Conservation (phyloP, 64 coral and sea anemone species). For the Montipora foliosa region DNA sequence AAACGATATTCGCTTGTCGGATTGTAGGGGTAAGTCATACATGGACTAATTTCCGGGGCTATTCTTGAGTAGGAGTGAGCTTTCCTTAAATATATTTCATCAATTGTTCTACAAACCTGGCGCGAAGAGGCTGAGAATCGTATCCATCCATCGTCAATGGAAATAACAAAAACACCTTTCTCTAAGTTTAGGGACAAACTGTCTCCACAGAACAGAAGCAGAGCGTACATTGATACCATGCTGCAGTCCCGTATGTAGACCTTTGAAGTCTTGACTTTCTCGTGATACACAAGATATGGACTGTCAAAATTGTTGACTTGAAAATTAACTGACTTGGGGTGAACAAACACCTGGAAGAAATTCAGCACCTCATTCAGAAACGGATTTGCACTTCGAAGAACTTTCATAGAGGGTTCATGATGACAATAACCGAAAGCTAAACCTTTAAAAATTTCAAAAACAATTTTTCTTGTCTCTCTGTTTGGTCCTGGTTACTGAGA, state of each 20-base stretch:
- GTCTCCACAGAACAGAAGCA: slow-evolving; percentile 91
- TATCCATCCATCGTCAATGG: slow-evolving; percentile 95
- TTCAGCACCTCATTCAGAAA: not conserved
- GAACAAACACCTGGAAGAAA: slow-evolving; percentile 81
- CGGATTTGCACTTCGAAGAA: not conserved
- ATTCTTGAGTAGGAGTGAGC: too few relatives aligned
- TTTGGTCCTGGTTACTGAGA: too few relatives aligned
- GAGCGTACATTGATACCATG: slow-evolving; percentile 86
- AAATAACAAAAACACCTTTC: slow-evolving; percentile 78
- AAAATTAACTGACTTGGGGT: slow-evolving; percentile 94
- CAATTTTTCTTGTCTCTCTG: too few relatives aligned
- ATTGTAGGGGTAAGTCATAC: too few relatives aligned
- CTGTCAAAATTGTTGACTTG: slow-evolving; percentile 86
- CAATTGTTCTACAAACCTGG: slow-evolving; percentile 35
- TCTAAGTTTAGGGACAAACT: slow-evolving; percentile 71
- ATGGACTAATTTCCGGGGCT: too few relatives aligned
- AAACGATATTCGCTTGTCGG: too few relatives aligned
- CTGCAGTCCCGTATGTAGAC: slow-evolving; percentile 91
- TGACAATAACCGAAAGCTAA: too few relatives aligned
- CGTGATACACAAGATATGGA: slow-evolving; percentile 88
- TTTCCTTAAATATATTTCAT: not conserved
- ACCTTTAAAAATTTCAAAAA: too few relatives aligned
- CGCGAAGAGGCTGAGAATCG: slow-evolving; percentile 75
- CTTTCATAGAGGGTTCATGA: too few relatives aligned
- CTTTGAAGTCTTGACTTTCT: slow-evolving; percentile 98